A percentile compares a stretch with the other conserved stretches of the same genome.
Conservation (phyloP, 2,797 vertebrate species). For the Cyclura pinguis region DNA sequence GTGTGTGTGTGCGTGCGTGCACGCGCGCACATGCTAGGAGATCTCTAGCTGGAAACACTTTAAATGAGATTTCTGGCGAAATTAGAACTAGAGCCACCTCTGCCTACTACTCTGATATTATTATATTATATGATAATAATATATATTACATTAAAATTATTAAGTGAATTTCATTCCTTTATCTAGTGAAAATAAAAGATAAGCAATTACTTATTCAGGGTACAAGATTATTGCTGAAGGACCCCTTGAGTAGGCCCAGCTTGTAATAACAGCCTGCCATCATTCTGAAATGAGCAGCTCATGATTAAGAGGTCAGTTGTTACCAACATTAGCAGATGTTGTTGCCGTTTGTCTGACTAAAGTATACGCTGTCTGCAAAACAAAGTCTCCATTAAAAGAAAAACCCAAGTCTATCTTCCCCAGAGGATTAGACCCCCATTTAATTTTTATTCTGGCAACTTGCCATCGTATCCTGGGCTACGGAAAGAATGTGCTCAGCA, state of each 20-base stretch:
- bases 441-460: constrained; percentile 61
- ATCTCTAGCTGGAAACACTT: neutral
- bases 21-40: neutral
- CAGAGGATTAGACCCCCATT: constrained; percentile 66
- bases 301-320: constrained; percentile 74
- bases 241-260: constrained; percentile 53
- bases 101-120: constrained; percentile 17
- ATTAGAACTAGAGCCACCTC: constrained; percentile 18
- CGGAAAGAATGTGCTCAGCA: constrained; percentile 46
- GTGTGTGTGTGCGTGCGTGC: too few relatives aligned
- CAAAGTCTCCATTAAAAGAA: constrained; percentile 74
- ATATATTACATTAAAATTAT: neutral
- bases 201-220: constrained; percentile 59
- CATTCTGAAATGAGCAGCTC: constrained; percentile 69
- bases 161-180: neutral
- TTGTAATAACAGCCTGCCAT: constrained; percentile 64
- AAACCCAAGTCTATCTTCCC: constrained; percentile 64
- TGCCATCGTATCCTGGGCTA: constrained; percentile 62
- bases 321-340: constrained; percentile 70
- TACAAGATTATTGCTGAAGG: constrained; percentile 41
- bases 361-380: constrained; percentile 63
- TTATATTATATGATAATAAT: neutral
- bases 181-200: constrained; percentile 18
- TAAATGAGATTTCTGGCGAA: constrained; percentile 11
- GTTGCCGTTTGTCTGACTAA: constrained; percentile 63